A percentile compares a stretch with the other conserved stretches of the same genome.
phyloP scores from a whole-genome alignment of 2,797 vertebrate species.

The Brachymystax lenok region DNA sequence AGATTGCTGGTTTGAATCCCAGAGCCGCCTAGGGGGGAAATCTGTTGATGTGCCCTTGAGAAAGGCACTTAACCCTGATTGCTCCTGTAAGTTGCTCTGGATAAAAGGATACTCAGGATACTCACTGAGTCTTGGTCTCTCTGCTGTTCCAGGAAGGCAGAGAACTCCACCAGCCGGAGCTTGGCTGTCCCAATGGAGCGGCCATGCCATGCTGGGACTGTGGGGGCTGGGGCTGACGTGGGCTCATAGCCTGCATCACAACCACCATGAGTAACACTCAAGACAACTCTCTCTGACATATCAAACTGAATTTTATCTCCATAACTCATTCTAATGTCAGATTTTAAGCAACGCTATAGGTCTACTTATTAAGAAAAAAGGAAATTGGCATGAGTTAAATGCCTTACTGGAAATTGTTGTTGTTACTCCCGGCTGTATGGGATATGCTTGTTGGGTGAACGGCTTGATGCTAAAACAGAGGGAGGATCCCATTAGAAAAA shows the following conservation, averaged over 20 bases:
- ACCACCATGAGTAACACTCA: conserved; percentile 11
- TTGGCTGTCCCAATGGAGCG: conserved; percentile 97
- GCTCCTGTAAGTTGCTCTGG: too few species aligned
- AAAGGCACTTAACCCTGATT: too few species aligned
- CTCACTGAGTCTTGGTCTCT: conserved; percentile 94
- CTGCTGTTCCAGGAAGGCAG: conserved; percentile 96
- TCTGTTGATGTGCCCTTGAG: too few species aligned
- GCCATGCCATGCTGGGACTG: conserved; percentile 96
- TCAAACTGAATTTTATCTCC: background rate
- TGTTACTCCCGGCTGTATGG: conserved; percentile 92
- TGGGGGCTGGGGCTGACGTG: conserved; percentile 85
- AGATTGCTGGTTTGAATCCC: too few species aligned
- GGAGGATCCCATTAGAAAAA: conserved; percentile 10
- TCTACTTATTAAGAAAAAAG: background rate
- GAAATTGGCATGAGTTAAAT: background rate
- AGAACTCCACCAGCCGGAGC: conserved; percentile 96
- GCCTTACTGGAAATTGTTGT: conserved; percentile 93
- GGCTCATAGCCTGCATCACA: conserved; percentile 86
- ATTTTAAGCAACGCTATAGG: background rate
- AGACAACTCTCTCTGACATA: background rate
- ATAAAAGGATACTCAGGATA: conserved; percentile 1
- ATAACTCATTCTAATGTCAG: background rate
- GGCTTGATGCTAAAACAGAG: conserved; percentile 90
- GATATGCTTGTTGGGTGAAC: conserved; percentile 94
- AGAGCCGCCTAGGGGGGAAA: too few species aligned